These are phyloP conservation scores for Steatocranus sp. DNA, from an alignment of 2,797 vertebrate species.

Conservation along the genomic window DNA sequence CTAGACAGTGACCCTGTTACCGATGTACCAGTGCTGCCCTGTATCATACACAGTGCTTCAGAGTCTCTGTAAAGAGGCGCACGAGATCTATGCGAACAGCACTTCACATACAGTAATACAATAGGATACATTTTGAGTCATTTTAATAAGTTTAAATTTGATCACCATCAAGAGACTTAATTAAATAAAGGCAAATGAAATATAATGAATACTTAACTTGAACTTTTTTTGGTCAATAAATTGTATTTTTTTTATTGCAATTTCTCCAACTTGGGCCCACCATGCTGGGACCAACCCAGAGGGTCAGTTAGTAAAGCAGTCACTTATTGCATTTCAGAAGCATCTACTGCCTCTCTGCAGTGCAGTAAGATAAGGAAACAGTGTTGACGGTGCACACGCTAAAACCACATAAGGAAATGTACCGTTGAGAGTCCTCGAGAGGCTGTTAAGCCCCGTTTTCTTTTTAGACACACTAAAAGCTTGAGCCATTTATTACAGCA, in stretches of 20 bases:
- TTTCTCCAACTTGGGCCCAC: constrained; percentile 15
- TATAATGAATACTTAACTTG: background rate
- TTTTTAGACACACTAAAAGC: background rate
- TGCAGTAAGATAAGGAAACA: constrained; percentile 9
- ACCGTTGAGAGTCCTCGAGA: constrained; percentile 16
- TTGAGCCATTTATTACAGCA: constrained; percentile 2
- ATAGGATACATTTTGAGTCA: background rate
- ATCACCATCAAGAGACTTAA: background rate
- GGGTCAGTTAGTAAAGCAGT: constrained; percentile 52
- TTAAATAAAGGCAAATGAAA: constrained; percentile 18
- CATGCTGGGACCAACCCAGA: constrained; percentile 2
- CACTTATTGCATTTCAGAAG: constrained; percentile 64
- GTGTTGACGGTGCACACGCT: constrained; percentile 30
- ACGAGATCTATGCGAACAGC: background rate
- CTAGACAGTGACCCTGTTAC: background rate
- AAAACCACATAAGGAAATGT: constrained; percentile 40
- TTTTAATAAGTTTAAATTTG: background rate
- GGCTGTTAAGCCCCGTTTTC: background rate
- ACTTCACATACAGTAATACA: background rate
- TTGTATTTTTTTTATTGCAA: constrained; percentile 41
- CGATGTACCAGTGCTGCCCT: constrained; percentile 1
- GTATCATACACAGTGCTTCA: background rate
- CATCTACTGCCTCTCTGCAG: constrained; percentile 20
- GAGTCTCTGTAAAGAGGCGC: background rate
- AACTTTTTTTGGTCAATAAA: constrained; percentile 42